These are phyloP conservation scores for Petrocephalus microphthalmus DNA, from an alignment of 2,113 vertebrate genomes.

Conservation along the genomic window DNA sequence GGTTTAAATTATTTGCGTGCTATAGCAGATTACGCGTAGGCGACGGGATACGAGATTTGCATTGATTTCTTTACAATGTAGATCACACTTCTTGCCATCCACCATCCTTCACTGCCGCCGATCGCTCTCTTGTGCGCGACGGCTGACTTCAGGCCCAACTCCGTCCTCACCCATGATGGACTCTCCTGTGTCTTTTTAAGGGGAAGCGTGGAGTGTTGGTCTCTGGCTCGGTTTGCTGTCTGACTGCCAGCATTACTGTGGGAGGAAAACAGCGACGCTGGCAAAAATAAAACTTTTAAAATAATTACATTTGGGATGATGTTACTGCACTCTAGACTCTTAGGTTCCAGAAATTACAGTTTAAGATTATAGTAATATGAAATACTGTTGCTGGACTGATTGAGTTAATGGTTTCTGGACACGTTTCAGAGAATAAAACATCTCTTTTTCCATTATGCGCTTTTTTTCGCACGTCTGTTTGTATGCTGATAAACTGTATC, in stretches of 20 bases:
- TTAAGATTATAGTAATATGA: slow-evolving; percentile 10
- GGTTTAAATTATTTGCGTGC: background rate
- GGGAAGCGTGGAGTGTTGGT: slow-evolving; percentile 48
- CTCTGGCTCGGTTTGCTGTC: slow-evolving; percentile 56
- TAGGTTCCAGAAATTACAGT: slow-evolving; percentile 30
- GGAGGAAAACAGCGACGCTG: slow-evolving; percentile 48
- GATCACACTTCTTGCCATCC: background rate
- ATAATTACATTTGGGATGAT: slow-evolving; percentile 63
- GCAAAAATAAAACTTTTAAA: slow-evolving; percentile 60
- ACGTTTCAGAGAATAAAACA: background rate
- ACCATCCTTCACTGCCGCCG: background rate
- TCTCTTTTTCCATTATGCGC: background rate
- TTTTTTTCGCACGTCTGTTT: background rate
- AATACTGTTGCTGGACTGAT: background rate
- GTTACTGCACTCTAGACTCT: slow-evolving; percentile 45
- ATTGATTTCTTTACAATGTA: background rate
- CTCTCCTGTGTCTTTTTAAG: slow-evolving; percentile 38
- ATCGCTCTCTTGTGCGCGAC: background rate
- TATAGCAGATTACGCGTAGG: background rate
- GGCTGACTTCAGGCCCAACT: slow-evolving; percentile 30
- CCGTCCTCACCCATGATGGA: slow-evolving; percentile 30
- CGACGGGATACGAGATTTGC: background rate
- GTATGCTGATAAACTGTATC: background rate
- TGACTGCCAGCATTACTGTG: slow-evolving; percentile 40
- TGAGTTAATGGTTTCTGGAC: background rate